Evolutionary conservation across 2,888 invertebrate genomes (phyloP).

Genomic region (Auanema freiburgensis): DNA sequence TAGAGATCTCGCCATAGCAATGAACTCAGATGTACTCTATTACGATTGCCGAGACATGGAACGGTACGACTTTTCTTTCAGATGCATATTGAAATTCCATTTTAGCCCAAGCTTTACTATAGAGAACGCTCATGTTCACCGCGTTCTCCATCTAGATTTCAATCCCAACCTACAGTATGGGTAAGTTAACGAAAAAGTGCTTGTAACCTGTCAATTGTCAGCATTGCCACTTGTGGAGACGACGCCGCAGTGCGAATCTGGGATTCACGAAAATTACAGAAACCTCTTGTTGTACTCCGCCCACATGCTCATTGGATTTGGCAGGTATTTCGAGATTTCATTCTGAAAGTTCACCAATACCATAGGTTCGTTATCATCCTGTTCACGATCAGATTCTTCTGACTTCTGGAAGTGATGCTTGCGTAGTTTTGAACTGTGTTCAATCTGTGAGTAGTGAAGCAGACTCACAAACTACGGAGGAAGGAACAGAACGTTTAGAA

Average conservation of each 20-base stretch:
- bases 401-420: slow-evolving; percentile 90
- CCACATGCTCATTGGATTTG: slow-evolving; percentile 69
- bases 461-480: slow-evolving; percentile 10
- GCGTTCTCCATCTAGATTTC: slow-evolving; percentile 87
- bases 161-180: slow-evolving; percentile 80
- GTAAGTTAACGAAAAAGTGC: slow-evolving; percentile 18
- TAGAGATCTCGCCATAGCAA: slow-evolving; percentile 80
- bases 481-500: slow-evolving; percentile 65
- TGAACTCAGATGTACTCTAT: slow-evolving; percentile 25
- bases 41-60: slow-evolving; percentile 28
- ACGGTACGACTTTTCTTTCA: slow-evolving; percentile 10
- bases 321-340: slow-evolving; percentile 24
- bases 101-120: slow-evolving; percentile 78
- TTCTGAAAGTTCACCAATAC: background rate
- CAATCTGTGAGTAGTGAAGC: slow-evolving; percentile 41
- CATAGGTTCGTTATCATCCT: slow-evolving; percentile 82
- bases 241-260: slow-evolving; percentile 93
- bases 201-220: slow-evolving; percentile 67
- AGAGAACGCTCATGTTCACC: slow-evolving; percentile 83
- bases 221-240: slow-evolving; percentile 87
- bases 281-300: slow-evolving; percentile 74
- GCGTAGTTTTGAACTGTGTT: slow-evolving; percentile 77
- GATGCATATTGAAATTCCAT: too few relatives aligned
- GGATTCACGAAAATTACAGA: slow-evolving; percentile 79
- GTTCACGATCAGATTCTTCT: slow-evolving; percentile 93